Evolutionary conservation across 2,888 invertebrate species (phyloP).

Genomic region (Ceramica pisi): DNA sequence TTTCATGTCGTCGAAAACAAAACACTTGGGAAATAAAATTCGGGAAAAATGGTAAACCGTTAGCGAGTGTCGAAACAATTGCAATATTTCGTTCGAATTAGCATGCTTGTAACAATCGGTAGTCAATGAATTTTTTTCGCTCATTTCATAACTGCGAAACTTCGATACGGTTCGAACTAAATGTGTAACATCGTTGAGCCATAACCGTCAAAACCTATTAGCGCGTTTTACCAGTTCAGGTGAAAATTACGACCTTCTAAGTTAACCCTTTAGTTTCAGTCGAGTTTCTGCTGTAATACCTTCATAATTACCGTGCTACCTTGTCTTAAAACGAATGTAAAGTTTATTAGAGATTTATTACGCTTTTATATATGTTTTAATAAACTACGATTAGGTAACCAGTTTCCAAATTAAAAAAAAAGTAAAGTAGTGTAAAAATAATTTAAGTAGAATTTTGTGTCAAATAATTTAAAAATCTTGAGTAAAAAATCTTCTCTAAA

Average conservation of each 20-base stretch:
- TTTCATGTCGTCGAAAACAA: background rate
- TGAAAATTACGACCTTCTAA: constrained; percentile 37
- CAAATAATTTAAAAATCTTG: background rate
- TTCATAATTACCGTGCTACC: constrained; percentile 13
- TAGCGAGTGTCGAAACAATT: constrained; percentile 75
- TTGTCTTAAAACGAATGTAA: background rate
- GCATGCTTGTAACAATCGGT: constrained; percentile 81
- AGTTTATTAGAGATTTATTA: background rate
- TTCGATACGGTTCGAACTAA: constrained; percentile 85
- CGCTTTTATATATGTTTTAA: background rate
- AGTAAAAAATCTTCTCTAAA: background rate
- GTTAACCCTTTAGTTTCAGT: constrained; percentile 23
- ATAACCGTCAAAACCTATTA: constrained; percentile 81
- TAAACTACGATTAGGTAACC: background rate
- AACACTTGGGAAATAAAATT: constrained; percentile 25
- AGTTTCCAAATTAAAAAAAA: background rate
- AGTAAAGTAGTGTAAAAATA: background rate
- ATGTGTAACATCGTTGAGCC: constrained; percentile 87
- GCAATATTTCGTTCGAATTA: constrained; percentile 79
- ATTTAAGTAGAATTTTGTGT: background rate
- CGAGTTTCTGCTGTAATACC: background rate
- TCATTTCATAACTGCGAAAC: constrained; percentile 83
- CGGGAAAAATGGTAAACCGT: constrained; percentile 57
- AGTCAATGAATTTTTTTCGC: constrained; percentile 81
- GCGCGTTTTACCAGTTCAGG: constrained; percentile 64